Base-by-base conservation (phyloP, 2,113 vertebrate species). In the Corythornis vintsioides region DNA sequence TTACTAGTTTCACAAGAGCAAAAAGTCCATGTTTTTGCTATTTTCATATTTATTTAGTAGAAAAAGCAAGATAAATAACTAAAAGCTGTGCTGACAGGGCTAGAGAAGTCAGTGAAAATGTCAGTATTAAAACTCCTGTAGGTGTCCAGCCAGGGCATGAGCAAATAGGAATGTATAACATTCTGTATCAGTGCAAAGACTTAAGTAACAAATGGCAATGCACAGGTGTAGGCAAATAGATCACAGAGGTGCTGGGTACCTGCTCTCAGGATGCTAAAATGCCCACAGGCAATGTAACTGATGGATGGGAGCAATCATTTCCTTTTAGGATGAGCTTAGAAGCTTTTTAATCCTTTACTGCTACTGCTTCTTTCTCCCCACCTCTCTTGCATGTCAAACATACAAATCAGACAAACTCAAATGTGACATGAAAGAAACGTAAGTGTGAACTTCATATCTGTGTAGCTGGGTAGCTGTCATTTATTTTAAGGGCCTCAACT, bases 21-120 rank as follows among this genome's bases (percentile, higher is more conserved):
- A 42, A 76, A 73, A 20, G 5, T 48, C 31, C 33, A 24, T 8
- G 33, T 60, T 77, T 31, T 43, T 72, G 31, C 31, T 50, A 11
- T 83, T 96, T 94, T 33, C 28, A 60, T 59, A 31, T 65, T 74
- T 80, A 66, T 38, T 83, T 74, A 83, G 35, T 95, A 71, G 25
- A 61, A 16, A 86, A 86, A 80, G 64, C 3, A 22, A 81, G 53
- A 35, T 19, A 75, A 87, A 60, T 57, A 81, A 29, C 43, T 83
- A 40, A 56, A 57, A 83, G 28, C 56, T 86, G 6, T 66, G 56
- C 25, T 90, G 57, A 13, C 22, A 66, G 45, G 63, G 20, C n/a
- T 87, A 43, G 1, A 55, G 59, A 63, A 57, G 40, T 42, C 61
- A 77, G 35, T 86, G 75, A 63, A 70, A 76, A 83, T 76, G 26